Conservation (phyloP, 2,797 vertebrate species). For the Todus mexicanus region DNA sequence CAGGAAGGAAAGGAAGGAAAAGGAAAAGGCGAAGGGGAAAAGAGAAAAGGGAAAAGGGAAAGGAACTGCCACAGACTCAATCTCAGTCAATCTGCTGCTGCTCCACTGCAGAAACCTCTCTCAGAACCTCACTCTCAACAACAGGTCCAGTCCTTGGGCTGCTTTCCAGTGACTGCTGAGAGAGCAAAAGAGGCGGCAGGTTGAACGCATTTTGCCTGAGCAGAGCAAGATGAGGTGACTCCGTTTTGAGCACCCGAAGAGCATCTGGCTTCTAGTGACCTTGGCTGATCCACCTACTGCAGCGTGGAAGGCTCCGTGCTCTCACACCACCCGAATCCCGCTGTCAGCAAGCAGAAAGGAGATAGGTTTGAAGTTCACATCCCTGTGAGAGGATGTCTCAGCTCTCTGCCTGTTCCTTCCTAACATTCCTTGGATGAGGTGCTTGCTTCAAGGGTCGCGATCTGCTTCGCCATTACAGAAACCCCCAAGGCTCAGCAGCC, state of each 20-base stretch:
- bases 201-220: not conserved
- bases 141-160: not conserved
- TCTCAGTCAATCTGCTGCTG: not conserved
- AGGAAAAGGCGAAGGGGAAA: not conserved
- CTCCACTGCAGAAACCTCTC: not conserved
- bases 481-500: not conserved
- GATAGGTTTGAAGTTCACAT: accelerated
- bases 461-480: not conserved
- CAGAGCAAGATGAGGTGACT: not conserved
- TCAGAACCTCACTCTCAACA: not conserved
- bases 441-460: not conserved
- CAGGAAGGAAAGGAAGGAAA: not conserved
- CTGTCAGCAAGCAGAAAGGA: not conserved
- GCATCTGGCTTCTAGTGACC: not conserved
- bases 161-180: not conserved
- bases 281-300: not conserved
- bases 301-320: not conserved
- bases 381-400: not conserved
- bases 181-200: not conserved
- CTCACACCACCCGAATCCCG: not conserved
- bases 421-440: not conserved
- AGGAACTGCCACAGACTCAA: not conserved
- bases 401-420: not conserved
- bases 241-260: not conserved
- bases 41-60: not conserved